Evolutionary conservation across 2,888 invertebrate species (phyloP), one percentile per base, ranked within the genome.

Genomic region (Scaptomyza caliginosa): DNA sequence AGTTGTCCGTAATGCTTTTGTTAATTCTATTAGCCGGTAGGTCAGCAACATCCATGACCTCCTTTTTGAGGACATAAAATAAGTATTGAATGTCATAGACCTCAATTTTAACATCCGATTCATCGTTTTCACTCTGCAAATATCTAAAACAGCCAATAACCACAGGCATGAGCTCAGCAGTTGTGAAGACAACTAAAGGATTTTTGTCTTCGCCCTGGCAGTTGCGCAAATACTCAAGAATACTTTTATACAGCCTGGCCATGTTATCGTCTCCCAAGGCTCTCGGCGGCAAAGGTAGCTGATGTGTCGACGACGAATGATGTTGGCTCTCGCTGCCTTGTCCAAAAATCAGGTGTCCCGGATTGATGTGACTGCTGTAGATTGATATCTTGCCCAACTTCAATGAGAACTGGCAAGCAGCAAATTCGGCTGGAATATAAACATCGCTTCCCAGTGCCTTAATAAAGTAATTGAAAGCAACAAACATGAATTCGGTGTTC

Each of bases 401-500:
- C 0, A 93, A 66, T 0, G 92, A 92, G 74, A 92, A 93, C 68
- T 92, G 89, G 11, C 90, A 89, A 0, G 93, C 67, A 0, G 92
- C 92, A 38, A 93, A 89, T 84, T 93, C 93, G 0, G 93, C 93
- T 0, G 93, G 93, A 13, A 90, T 87, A 74, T 92, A 93, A 1
- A 89, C 60, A 0, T 76, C 80, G 1, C 66, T 73, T 3, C 74
- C 72, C 0, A 68, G 30, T 0, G 86, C 84, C 63, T 89, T 90
- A 0, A 80, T 77, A 42, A 90, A 91, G 50, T 89, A 91, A 19
- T 91, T 91, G 0, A 86, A 90, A 54, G 88, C 86, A 0, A 80
- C 77, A 38, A 91, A 90, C 3, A 83, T 75, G 19, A 87, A 91
- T 0, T 71, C 78, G 3, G 82, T 71, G 0, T 64, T 64, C 16